Base-by-base conservation (phyloP, 2,888 invertebrate genomes). In the Phorcus lineatus region DNA sequence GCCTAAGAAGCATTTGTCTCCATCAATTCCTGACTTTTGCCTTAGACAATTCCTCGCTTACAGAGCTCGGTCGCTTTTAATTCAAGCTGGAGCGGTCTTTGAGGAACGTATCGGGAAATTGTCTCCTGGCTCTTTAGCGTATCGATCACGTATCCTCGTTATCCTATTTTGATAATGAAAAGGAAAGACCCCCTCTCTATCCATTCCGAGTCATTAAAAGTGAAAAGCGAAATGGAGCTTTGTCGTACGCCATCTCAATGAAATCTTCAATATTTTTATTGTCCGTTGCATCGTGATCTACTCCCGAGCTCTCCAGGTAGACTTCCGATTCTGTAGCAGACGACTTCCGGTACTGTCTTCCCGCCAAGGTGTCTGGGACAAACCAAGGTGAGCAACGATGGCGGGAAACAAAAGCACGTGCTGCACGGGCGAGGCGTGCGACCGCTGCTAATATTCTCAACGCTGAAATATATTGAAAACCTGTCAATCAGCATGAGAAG, bases 221-320 rank as follows among this genome's bases (percentile, higher is more conserved):
- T 17, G 70, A 24, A 70, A 70, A 40, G 70, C 70, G 70, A 70
- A 36, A 36, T 70, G 40, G 36, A n/a, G 70, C 70, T 70, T 70
- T 70, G 70, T 70, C 28, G 19, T 70, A 19, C 40, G 9, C 19
- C 70, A 40, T 70, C 40, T 70, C 70, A 70, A 36, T 70, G 54
- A 76, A 76, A 76, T 76, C 76, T 76, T 22, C 76, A 76, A 76
- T 76, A 54, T 53, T 54, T 53, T 76, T 76, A 76, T 76, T 76
- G 76, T 76, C 76, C 76, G 54, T 28, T 53, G 54, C 76, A 55
- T 54, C 53, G 24, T 28, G n/a, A 53, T n/a, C 53, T 55, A 54
- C 76, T 76, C 76, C n/a, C 76, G 76, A 76, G 76, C 76, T 53
- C 76, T 53, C 76, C 55, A 76, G 76, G 76, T 76, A 76, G 76